Evolutionary conservation across 2,797 vertebrate species (phyloP), one percentile per base, ranked within the genome.

Genomic region (Acipenser oxyrinchus): DNA sequence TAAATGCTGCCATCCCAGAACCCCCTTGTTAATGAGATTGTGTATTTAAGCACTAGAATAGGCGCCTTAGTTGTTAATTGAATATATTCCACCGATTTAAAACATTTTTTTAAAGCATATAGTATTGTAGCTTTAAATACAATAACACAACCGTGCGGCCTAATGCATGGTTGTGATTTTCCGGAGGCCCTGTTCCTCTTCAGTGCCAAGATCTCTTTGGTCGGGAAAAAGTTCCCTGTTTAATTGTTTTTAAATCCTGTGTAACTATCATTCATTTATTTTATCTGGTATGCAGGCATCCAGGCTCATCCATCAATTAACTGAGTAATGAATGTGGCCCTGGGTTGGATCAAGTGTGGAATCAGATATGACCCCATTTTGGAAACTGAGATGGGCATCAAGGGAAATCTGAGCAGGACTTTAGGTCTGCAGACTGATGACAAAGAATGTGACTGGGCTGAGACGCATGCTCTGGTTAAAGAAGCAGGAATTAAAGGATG

Each of bases 391-490:
- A 87, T 78, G 74, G 74, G 69, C 81, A 77, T 79, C 75, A 60
- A 80, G 68, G 83, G 81, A 82, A 79, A 83, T 82, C 74, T 69
- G 80, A 86, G 83, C 81, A 82, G 65, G 11, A 76, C 59, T 48
- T 74, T 75, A 79, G 82, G 80, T 74, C 81, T 79, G 81, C 73
- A 86, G 88, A 88, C 79, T 58, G 81, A 89, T 85, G 82, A 83
- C 66, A 84, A 80, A 75, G 83, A 89, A 85, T 71, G 8, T 83
- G 84, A 84, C 86, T 86, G 82, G 6, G 1, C 62, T 64, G 84
- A 82, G 84, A 87, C 77, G 84, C 87, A 87, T 90, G 88, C 87
- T 87, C 81, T 67, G 65, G 75, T 84, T 87, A 82, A 80, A 84
- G 84, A 81, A 48, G 76, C 77, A 78, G 79, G 79, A 79, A 84